A percentile compares a stretch with the other conserved stretches of the same genome.
These are phyloP conservation scores for Iguana delicatissima DNA, from an alignment of 2,797 vertebrate species.

Conservation along the genomic window DNA sequence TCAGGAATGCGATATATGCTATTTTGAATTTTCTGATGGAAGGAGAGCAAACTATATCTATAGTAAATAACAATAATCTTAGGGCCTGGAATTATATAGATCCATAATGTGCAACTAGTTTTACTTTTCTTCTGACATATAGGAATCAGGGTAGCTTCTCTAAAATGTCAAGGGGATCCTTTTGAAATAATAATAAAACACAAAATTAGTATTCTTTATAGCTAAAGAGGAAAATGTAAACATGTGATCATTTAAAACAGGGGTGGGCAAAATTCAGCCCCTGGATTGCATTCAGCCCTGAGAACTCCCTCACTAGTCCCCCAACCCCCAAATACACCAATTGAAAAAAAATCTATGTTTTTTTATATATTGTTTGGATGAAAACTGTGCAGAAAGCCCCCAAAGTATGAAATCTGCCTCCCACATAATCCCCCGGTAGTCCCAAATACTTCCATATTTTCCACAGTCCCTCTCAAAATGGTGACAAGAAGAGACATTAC, in stretches of 20 bases:
- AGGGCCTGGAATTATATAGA: not conserved
- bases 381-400: too few relatives aligned
- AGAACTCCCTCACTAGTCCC: too few relatives aligned
- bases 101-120: not conserved
- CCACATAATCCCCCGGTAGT: too few relatives aligned
- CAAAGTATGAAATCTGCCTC: too few relatives aligned
- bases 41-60: not conserved
- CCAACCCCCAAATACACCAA: too few relatives aligned
- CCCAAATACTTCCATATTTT: too few relatives aligned
- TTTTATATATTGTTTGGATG: too few relatives aligned
- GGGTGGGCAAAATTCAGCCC: too few relatives aligned
- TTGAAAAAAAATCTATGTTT: too few relatives aligned
- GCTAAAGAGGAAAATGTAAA: not conserved
- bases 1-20: not conserved
- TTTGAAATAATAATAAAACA: conserved; percentile 7
- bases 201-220: not conserved
- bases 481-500: too few relatives aligned
- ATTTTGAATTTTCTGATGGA: not conserved
- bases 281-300: too few relatives aligned
- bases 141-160: not conserved
- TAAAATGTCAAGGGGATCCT: not conserved
- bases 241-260: not conserved
- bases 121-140: not conserved
- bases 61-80: not conserved
- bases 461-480: too few relatives aligned